phyloP scores from a whole-genome alignment of 2,113 vertebrate genomes.

The Leptocoma aspasia region DNA sequence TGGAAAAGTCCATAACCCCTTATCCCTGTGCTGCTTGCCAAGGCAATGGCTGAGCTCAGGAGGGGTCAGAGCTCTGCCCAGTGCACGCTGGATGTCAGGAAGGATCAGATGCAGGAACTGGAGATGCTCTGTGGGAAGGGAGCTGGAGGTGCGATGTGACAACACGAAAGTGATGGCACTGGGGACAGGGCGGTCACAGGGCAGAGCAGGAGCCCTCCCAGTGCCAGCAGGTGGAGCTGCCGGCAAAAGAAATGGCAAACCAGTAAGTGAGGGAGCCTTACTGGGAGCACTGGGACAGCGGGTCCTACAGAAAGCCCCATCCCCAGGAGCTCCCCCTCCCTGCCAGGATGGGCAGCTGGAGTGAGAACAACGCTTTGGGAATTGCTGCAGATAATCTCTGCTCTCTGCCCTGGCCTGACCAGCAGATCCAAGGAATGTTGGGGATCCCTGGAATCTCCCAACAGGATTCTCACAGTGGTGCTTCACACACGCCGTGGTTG shows the following conservation, averaged over 20 bases:
- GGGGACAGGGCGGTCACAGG: not conserved
- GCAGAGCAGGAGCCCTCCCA: not conserved
- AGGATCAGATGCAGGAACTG: not conserved
- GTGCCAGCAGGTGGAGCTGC: constrained; percentile 59
- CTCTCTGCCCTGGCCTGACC: not conserved
- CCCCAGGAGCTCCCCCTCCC: not conserved
- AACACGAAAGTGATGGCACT: fast-evolving
- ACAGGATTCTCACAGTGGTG: not conserved
- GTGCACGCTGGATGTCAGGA: not conserved
- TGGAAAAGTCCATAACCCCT: not conserved
- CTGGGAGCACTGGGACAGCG: not conserved
- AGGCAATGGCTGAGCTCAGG: not conserved
- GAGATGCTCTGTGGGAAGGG: not conserved
- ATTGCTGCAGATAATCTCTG: not conserved
- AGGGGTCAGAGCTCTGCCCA: not conserved
- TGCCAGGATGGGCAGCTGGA: not conserved
- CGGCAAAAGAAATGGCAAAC: not conserved
- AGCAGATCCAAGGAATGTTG: not conserved
- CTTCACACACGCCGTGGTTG: not conserved
- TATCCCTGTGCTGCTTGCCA: not conserved
- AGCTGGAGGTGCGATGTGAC: not conserved
- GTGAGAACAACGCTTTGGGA: not conserved
- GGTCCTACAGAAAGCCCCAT: not conserved
- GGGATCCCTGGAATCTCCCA: not conserved
- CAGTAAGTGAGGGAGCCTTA: not conserved